Conservation (phyloP, 2,113 vertebrate genomes). For the Pyxicephalus adspersus region DNA sequence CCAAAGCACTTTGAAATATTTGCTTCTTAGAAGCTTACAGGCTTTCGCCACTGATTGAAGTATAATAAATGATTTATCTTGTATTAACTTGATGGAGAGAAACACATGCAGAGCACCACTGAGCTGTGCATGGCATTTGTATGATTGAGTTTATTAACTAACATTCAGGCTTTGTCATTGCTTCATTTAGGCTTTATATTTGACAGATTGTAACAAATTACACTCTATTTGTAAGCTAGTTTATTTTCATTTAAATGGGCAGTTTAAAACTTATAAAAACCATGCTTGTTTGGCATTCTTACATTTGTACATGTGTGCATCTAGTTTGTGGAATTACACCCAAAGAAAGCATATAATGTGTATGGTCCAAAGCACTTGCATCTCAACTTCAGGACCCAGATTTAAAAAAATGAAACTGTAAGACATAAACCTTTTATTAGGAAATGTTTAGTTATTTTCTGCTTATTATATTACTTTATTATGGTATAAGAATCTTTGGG, state of each 20-base stretch:
- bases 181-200: background rate
- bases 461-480: too few species aligned
- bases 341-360: background rate
- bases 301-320: background rate
- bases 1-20: slow-evolving; percentile 29
- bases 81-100: slow-evolving; percentile 32
- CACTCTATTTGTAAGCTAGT: background rate
- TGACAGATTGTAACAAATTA: slow-evolving; percentile 11
- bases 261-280: background rate
- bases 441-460: too few species aligned
- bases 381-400: too few species aligned
- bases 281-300: background rate
- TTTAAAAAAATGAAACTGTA: too few species aligned
- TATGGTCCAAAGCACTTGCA: too few species aligned
- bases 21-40: slow-evolving; percentile 2
- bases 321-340: background rate
- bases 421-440: too few species aligned
- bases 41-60: slow-evolving; percentile 33
- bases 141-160: background rate
- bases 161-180: background rate
- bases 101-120: background rate
- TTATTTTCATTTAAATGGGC: background rate
- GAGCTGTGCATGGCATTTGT: background rate
- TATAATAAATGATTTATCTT: slow-evolving; percentile 29
- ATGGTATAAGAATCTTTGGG: too few species aligned